Conservation (phyloP, 1,140 invertebrate species). For the Eueides isabella region DNA sequence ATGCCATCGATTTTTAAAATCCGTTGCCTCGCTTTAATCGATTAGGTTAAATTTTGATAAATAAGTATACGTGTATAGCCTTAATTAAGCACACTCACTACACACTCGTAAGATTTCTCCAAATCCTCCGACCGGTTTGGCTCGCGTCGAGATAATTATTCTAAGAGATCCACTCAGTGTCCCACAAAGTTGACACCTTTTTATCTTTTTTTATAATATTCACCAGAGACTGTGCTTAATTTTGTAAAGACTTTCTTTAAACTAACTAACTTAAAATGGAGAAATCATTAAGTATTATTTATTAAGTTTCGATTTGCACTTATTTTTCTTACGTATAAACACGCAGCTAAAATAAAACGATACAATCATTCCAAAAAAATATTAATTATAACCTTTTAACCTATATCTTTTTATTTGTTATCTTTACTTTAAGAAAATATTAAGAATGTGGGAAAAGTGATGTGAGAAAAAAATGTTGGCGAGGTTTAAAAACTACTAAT, state of each 20-base stretch:
- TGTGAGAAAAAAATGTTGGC: no score
- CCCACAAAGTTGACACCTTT: background rate
- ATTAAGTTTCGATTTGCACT: background rate
- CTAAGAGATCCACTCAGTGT: background rate
- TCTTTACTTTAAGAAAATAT: no score
- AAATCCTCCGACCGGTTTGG: constrained; percentile 13
- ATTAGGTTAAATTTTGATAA: background rate
- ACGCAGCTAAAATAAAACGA: no score
- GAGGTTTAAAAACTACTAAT: no score
- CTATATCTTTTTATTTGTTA: no score
- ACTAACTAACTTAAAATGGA: background rate
- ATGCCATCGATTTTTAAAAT: background rate
- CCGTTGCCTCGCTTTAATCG: background rate
- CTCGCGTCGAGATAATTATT: constrained; percentile 4
- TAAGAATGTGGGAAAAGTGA: no score
- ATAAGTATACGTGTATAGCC: background rate
- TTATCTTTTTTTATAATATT: background rate
- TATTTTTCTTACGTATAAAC: no score
- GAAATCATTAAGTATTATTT: background rate
- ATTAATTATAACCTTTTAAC: no score
- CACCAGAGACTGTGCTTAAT: background rate
- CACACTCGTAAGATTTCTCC: constrained; percentile 11
- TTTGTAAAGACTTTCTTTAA: background rate
- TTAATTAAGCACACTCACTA: constrained; percentile 11
- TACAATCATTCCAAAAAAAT: no score